Evolutionary conservation across 2,113 vertebrate species (phyloP).

Genomic region (Emydocephalus ijimae): DNA sequence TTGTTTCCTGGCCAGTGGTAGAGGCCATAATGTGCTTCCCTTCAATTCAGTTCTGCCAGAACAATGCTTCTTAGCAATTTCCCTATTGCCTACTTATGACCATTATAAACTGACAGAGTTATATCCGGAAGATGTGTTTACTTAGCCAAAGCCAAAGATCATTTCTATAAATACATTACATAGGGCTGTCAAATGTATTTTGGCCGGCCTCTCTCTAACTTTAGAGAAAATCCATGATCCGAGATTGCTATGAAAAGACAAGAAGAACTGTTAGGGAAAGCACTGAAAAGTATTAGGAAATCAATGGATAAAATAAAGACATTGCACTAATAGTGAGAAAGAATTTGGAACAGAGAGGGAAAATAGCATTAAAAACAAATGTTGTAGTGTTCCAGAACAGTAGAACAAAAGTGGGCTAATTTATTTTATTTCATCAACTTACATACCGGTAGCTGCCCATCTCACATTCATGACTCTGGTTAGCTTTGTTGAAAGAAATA

Average conservation of each 20-base stretch:
- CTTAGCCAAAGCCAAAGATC: conserved; percentile 23
- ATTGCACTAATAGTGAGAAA: conserved; percentile 31
- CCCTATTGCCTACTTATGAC: conserved; percentile 1
- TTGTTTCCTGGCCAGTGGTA: not conserved
- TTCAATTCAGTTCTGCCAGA: not conserved
- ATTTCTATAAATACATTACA: conserved; percentile 34
- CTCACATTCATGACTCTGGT: not conserved
- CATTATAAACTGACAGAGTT: conserved; percentile 23
- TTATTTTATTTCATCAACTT: not conserved
- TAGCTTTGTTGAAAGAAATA: too few species aligned
- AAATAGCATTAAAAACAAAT: conserved; percentile 46
- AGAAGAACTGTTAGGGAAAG: not conserved
- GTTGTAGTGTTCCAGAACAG: conserved; percentile 1
- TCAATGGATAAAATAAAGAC: conserved; percentile 15
- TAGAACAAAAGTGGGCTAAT: not conserved
- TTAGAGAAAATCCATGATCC: conserved; percentile 3
- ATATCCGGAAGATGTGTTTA: conserved; percentile 26
- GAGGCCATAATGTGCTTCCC: not conserved
- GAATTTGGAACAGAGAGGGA: not conserved
- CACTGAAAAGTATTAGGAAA: conserved; percentile 23
- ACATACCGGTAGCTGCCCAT: not conserved
- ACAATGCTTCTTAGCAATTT: conserved; percentile 22
- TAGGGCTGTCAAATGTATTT: conserved; percentile 1
- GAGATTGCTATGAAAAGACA: not conserved
- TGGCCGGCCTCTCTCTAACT: not conserved